Conservation (phyloP, 2,113 vertebrate genomes). For the Platysteira castanea region DNA sequence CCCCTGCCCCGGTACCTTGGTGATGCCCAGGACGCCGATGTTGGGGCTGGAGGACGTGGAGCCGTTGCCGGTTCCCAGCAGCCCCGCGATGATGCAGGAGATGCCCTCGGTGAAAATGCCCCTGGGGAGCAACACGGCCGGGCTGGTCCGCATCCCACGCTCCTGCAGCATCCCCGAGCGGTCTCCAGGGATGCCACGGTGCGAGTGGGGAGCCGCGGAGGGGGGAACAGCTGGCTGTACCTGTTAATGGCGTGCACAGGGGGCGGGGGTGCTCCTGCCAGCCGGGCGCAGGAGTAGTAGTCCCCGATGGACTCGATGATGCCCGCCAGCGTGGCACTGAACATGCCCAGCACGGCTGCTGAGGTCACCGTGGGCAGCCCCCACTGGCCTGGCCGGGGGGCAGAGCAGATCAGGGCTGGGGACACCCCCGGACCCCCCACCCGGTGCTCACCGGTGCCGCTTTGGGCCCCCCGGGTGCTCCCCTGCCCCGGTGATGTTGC, state of each 20-base stretch:
- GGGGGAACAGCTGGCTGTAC: constrained; percentile 37
- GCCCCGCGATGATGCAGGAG: constrained; percentile 79
- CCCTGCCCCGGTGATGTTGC: background rate
- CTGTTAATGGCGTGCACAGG: constrained; percentile 95
- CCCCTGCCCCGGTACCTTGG: constrained; percentile 64
- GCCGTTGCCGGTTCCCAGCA: constrained; percentile 80
- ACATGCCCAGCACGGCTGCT: constrained; percentile 93
- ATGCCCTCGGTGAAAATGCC: constrained; percentile 82
- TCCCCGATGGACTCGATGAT: constrained; percentile 97
- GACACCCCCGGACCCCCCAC: background rate
- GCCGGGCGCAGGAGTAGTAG: constrained; percentile 93
- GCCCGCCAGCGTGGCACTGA: constrained; percentile 90
- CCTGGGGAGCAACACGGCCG: background rate
- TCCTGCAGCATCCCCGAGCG: background rate
- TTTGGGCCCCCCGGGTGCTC: rapidly evolving
- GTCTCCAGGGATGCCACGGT: background rate
- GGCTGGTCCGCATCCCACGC: rapidly evolving
- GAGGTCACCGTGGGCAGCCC: constrained; percentile 89
- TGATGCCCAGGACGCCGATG: constrained; percentile 82
- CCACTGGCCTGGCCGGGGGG: constrained; percentile 84
- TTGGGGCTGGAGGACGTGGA: constrained; percentile 84
- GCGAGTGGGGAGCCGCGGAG: rapidly evolving
- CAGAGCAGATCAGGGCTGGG: background rate
- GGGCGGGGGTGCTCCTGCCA: constrained; percentile 87
- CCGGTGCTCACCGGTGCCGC: background rate